These are phyloP conservation scores for Acleris sparsana DNA, from an alignment of 2,888 invertebrate genomes.

Conservation along the genomic window DNA sequence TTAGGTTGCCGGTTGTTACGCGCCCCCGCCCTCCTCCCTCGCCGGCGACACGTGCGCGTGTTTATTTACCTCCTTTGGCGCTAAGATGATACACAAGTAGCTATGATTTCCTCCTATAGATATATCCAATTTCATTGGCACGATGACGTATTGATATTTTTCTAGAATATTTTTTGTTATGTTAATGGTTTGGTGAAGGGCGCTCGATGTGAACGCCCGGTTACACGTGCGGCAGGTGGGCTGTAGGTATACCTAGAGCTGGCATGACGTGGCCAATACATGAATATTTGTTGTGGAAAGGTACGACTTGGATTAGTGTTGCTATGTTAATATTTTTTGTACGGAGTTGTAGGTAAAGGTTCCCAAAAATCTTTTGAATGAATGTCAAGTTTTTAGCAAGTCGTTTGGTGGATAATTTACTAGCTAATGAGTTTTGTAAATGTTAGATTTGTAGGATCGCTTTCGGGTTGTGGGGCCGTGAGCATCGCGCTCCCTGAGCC, in stretches of 20 bases:
- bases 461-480: not conserved
- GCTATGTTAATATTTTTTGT: constrained; percentile 29
- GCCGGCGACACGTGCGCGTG: constrained; percentile 16
- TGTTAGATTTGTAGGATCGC: not conserved
- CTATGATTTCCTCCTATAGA: constrained; percentile 8
- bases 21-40: constrained; percentile 12
- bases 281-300: constrained; percentile 17
- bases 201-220: constrained; percentile 29
- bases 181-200: constrained; percentile 11
- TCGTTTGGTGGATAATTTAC: not conserved
- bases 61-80: constrained; percentile 23
- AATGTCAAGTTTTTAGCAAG: not conserved
- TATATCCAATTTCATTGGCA: not conserved
- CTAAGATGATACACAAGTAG: constrained; percentile 20
- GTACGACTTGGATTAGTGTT: constrained; percentile 13
- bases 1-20: constrained; percentile 37
- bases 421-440: not conserved
- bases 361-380: no score
- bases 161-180: constrained; percentile 16
- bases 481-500: no score
- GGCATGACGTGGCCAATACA: constrained; percentile 23
- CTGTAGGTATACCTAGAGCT: constrained; percentile 21
- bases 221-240: constrained; percentile 15
- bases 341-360: no score
- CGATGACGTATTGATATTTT: constrained; percentile 14